phyloP scores from a whole-genome alignment of 2,113 vertebrate genomes.

The Phyllostomus hastatus region DNA sequence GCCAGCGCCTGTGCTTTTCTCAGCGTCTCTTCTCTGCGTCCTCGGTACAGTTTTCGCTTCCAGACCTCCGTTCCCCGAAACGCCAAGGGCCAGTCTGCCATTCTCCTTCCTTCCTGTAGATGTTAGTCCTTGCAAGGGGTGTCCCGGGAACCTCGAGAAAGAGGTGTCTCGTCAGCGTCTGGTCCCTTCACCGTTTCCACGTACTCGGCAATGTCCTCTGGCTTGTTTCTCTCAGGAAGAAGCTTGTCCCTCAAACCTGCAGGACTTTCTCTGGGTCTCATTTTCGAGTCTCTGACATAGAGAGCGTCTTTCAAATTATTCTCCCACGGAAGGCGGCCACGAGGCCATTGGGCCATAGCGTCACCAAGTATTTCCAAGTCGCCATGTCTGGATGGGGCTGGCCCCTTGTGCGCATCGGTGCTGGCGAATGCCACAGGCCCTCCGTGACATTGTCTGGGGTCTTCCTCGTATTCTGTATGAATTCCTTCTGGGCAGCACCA shows the following conservation, averaged over 20 bases:
- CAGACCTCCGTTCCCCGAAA: slow-evolving; percentile 75
- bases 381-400: not conserved
- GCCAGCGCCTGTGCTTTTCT: not conserved
- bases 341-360: too few relatives aligned
- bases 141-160: slow-evolving; percentile 86
- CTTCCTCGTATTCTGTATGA: not conserved
- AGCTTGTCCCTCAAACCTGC: not conserved
- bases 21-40: not conserved
- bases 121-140: slow-evolving; percentile 90
- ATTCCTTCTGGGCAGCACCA: not conserved
- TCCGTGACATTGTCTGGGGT: not conserved
- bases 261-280: not conserved
- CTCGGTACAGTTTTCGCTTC: slow-evolving; percentile 67
- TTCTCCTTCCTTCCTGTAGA: slow-evolving; percentile 86
- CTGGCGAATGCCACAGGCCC: not conserved
- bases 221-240: not conserved
- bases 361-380: not conserved
- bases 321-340: not conserved
- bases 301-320: not conserved
- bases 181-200: slow-evolving; percentile 89
- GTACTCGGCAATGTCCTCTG: slow-evolving; percentile 90
- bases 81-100: slow-evolving; percentile 84
- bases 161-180: slow-evolving; percentile 87
- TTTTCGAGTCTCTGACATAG: not conserved
- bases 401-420: not conserved